Percentiles rank a stretch among this genome's conserved stretches.
These are phyloP conservation scores for Dipodomys stephensi DNA, from an alignment of 2,113 vertebrate species.

Conservation along the genomic window DNA sequence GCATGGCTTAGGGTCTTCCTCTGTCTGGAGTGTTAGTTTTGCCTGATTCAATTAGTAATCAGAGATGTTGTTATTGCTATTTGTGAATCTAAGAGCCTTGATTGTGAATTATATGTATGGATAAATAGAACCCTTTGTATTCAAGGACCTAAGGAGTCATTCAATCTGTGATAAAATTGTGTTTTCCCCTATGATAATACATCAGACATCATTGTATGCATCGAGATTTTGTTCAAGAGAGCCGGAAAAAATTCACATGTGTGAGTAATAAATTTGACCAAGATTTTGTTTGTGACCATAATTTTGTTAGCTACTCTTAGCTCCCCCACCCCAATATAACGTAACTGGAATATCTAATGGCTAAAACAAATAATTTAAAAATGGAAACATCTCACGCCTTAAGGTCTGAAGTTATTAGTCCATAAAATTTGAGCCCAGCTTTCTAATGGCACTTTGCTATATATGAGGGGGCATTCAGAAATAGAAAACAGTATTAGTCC, in stretches of 20 bases:
- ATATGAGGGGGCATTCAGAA: neutral
- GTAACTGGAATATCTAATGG: neutral
- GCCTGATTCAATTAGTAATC: slow-evolving; percentile 87
- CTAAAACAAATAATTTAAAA: slow-evolving; percentile 46
- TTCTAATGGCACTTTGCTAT: neutral
- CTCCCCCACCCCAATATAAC: rapidly evolving
- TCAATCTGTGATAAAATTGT: slow-evolving; percentile 77
- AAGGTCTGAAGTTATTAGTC: neutral
- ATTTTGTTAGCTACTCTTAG: slow-evolving; percentile 67
- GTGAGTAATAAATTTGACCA: slow-evolving; percentile 65
- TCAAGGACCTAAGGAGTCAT: slow-evolving; percentile 83
- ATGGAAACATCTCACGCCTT: neutral
- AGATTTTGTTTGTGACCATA: slow-evolving; percentile 67
- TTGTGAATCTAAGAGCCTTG: slow-evolving; percentile 87
- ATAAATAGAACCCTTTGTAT: slow-evolving; percentile 87
- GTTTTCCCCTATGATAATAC: slow-evolving; percentile 47
- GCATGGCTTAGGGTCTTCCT: slow-evolving; percentile 72
- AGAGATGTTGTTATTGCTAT: slow-evolving; percentile 84
- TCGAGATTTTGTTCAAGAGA: slow-evolving; percentile 71
- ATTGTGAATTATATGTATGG: slow-evolving; percentile 88
- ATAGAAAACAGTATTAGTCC: neutral
- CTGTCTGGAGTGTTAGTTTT: slow-evolving; percentile 82
- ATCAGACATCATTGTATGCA: slow-evolving; percentile 54
- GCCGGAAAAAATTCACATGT: slow-evolving; percentile 59
- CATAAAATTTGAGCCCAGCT: neutral